Evolutionary conservation across 2,797 vertebrate species (phyloP), one percentile per base, ranked within the genome.

Genomic region (Lepus oiostolus): DNA sequence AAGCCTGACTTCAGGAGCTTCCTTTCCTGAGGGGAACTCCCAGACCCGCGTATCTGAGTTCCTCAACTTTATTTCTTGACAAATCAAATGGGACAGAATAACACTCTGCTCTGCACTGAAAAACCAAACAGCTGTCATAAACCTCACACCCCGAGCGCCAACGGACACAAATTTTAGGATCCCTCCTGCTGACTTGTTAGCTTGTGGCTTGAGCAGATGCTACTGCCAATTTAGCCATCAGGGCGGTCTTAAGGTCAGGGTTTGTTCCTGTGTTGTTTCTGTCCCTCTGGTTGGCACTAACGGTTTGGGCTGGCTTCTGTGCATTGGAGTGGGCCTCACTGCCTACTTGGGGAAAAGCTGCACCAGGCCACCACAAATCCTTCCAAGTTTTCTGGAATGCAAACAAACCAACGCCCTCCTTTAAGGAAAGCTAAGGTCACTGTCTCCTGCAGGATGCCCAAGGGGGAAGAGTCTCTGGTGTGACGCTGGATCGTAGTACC

Each of bases 351-450:
- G 50, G 68, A 87, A 92, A 52, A 72, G 79, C 50, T 63, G 81
- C 82, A 50, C 62, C 68, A 95, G 63, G 47, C 70, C 71, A 65
- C 24, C 76, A 83, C 93, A 60, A 79, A 93, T 28, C 80, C 74
- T 80, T 30, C 74, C 47, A 50, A 58, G 35, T 95, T 96, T 89
- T 94, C 84, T 97, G 88, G 80, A 91, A 97, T 93, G 82, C 70
- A 88, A 72, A 90, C n/a, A 42, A 72, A 85, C 85, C 35, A 67
- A 30, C 28, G 28, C 42, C 26, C 67, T 82, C 38, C 65, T 67
- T 67, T 12, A 58, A 82, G 71, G 24, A 54, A 89, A 95, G 84
- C 68, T 38, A 10, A 19, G 74, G 19, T 30, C 30, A 22, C 8
- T 21, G 4, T 70, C 76, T 30, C 70, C 74, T 42, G 17, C 47